Conservation (phyloP, 1,140 invertebrate species). For the Lutraria rhynchaena region DNA sequence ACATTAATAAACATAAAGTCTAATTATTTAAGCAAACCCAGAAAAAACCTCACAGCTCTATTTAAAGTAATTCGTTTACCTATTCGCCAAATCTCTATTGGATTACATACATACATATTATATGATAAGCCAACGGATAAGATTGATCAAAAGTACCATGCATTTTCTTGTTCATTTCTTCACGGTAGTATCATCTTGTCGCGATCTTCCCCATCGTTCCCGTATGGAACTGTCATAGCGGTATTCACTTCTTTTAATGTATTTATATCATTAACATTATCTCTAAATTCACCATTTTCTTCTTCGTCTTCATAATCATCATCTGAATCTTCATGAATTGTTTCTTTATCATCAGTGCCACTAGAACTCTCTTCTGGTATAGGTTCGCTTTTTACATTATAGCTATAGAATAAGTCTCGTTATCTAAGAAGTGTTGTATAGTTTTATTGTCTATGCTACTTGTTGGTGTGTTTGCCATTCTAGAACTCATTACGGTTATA, state of each 20-base stretch:
- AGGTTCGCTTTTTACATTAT: slow-evolving; percentile 2
- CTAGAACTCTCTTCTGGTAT: not conserved
- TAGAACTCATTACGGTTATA: too few species aligned
- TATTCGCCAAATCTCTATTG: too few species aligned
- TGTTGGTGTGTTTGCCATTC: not conserved
- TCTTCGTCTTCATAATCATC: slow-evolving; percentile 1
- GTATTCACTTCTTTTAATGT: not conserved
- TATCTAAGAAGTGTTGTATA: slow-evolving; percentile 27
- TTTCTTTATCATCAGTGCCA: not conserved
- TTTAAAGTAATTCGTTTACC: too few species aligned
- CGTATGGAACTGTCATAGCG: slow-evolving; percentile 17
- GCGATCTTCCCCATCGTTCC: slow-evolving; percentile 13
- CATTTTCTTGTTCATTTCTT: too few species aligned
- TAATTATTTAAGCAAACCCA: too few species aligned
- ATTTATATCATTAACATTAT: not conserved
- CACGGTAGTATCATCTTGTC: too few species aligned
- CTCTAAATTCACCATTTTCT: not conserved
- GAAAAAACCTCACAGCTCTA: too few species aligned
- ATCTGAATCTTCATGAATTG: not conserved
- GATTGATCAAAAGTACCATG: too few species aligned
- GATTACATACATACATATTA: too few species aligned
- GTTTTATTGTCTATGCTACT: slow-evolving; percentile 8
- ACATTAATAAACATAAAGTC: too few species aligned
- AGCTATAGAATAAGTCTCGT: slow-evolving; percentile 24
- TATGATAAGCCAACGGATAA: too few species aligned